Evolutionary conservation across 2,888 invertebrate genomes (phyloP).

Genomic region (Brachypalpus laphriformis): DNA sequence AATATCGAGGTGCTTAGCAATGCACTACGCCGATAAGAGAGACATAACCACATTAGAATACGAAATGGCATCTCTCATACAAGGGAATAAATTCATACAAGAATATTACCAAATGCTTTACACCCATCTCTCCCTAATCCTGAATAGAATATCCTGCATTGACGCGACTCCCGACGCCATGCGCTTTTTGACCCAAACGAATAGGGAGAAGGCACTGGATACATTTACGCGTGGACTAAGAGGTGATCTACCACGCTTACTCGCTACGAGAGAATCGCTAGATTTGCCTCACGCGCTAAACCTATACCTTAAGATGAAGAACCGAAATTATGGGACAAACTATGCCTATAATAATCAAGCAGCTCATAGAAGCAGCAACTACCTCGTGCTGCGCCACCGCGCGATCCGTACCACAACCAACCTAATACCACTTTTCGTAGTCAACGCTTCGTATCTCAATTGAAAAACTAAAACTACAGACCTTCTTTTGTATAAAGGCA

Average conservation of each 20-base stretch:
- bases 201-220: not conserved
- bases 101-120: not conserved
- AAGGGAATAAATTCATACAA: not conserved
- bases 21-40: not conserved
- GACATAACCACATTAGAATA: not conserved
- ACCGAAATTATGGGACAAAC: too few relatives aligned
- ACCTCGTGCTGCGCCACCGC: too few relatives aligned
- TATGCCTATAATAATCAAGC: too few relatives aligned
- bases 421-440: too few relatives aligned
- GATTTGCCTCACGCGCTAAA: not conserved
- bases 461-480: too few relatives aligned
- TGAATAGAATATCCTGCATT: not conserved
- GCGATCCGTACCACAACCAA: too few relatives aligned
- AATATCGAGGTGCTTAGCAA: not conserved
- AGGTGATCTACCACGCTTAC: not conserved
- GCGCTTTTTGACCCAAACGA: slow-evolving; percentile 3
- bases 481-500: too few relatives aligned
- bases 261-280: not conserved
- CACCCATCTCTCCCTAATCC: not conserved
- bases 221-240: not conserved
- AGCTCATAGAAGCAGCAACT: too few relatives aligned
- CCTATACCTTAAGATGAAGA: not conserved
- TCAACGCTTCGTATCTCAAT: too few relatives aligned
- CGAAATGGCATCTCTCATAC: not conserved
- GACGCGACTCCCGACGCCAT: not conserved